Evolutionary conservation across 2,888 invertebrate genomes (phyloP), one percentile per base, ranked within the genome.

Genomic region (Rotaria sp.): DNA sequence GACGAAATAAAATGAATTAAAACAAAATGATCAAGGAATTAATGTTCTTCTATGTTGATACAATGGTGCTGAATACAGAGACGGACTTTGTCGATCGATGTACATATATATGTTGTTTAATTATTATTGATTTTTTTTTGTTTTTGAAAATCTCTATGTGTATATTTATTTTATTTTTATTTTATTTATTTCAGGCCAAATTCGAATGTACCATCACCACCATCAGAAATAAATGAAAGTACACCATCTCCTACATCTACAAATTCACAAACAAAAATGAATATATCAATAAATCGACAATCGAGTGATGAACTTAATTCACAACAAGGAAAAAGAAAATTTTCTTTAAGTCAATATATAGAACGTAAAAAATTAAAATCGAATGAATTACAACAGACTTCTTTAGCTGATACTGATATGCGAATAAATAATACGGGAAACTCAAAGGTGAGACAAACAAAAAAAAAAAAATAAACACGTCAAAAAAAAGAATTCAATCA

Each of bases 271-370:
- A 18, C 7, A 15, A 67, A 67, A 35, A 18, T 5, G 11, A 35
- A 0, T 35, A 21, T 35, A 18, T 0, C 41, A 80, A n/a, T 80
- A 5, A 80, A 80, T 80, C 41, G 80, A n/a, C 80, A 80, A 80
- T 3, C 80, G n/a, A 80, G 45, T 80, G 80, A 80, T 45, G 80
- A 80, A 21, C 45, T 45, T 26, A 80, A 80, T 45, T 15, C 67
- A 4, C 80, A 80, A n/a, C 80, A 80, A 45, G 41, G 26, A 41
- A 80, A 80, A 80, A 18, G 80, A 80, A 80, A 80, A n/a, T 80
- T 80, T 80, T 80, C 80, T 26, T 45, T 80, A 45, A 80, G 80
- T 80, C 80, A 80, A 80, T 80, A 80, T 45, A 80, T 45, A 45
- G 80, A 80, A 80, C 80, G 45, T 15, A 80, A 80, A 80, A 26